phyloP scores from a whole-genome alignment of 2,888 invertebrate species.

The Microctonus hyperodae region DNA sequence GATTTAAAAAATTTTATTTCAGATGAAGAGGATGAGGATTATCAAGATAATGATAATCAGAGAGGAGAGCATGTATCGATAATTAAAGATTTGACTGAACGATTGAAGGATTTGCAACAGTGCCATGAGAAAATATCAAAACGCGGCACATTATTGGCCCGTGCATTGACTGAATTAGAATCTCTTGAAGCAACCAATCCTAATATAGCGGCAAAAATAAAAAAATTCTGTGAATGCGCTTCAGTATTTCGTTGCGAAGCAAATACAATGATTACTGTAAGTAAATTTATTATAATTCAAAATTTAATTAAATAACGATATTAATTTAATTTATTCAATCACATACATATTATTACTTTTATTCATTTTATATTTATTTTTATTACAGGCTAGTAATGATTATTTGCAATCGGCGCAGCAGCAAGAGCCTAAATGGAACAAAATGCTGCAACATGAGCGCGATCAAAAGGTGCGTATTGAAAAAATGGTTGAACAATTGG shows the following conservation, averaged over 20 bases:
- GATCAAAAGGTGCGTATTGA: slow-evolving; percentile 92
- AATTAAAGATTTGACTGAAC: slow-evolving; percentile 76
- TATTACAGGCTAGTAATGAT: slow-evolving; percentile 83
- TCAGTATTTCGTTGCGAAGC: slow-evolving; percentile 96
- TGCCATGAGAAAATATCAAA: slow-evolving; percentile 91
- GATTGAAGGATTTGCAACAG: slow-evolving; percentile 89
- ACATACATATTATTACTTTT: neutral
- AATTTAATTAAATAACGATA: neutral
- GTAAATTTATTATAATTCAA: too few relatives aligned
- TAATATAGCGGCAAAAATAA: slow-evolving; percentile 77
- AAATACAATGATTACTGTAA: slow-evolving; percentile 95
- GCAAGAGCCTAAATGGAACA: slow-evolving; percentile 92
- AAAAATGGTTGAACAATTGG: slow-evolving; percentile 97
- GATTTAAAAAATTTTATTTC: slow-evolving; percentile 43
- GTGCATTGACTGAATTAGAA: slow-evolving; percentile 81
- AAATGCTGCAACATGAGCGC: slow-evolving; percentile 91
- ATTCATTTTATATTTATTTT: neutral
- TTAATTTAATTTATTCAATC: slow-evolving; percentile 9
- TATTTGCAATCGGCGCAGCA: slow-evolving; percentile 89
- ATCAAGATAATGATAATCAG: slow-evolving; percentile 58
- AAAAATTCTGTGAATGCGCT: slow-evolving; percentile 91
- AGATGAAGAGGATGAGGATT: slow-evolving; percentile 64
- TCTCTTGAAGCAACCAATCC: slow-evolving; percentile 66
- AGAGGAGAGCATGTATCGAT: slow-evolving; percentile 69
- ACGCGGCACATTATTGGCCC: slow-evolving; percentile 85